Evolutionary conservation across 2,113 vertebrate genomes (phyloP).

Genomic region (Crocuta crocuta): DNA sequence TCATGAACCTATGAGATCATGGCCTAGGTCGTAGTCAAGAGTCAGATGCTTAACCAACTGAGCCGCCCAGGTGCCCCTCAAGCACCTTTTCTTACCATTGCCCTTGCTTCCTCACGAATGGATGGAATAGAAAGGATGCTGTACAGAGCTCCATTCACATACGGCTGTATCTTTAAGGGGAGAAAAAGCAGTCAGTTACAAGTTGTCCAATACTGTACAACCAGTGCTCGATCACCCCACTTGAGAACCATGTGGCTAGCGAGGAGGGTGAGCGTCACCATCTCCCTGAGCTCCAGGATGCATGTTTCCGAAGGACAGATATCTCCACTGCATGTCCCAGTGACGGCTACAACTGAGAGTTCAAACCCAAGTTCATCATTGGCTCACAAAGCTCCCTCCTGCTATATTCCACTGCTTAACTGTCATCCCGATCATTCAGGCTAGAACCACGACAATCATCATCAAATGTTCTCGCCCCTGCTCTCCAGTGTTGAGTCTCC

Average conservation of each 20-base stretch:
- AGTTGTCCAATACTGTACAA: neutral
- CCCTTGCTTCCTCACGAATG: constrained; percentile 94
- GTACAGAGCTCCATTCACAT: constrained; percentile 96
- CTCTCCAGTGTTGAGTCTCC: neutral
- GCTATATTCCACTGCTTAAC: neutral
- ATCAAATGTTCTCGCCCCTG: fast-evolving
- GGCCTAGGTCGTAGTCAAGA: no score
- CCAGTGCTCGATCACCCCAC: neutral
- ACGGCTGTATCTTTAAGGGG: constrained; percentile 91
- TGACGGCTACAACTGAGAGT: neutral
- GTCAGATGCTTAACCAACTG: no score
- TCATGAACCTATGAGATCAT: no score
- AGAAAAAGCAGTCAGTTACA: neutral
- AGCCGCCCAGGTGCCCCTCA: no score
- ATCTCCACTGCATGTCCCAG: neutral
- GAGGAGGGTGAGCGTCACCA: fast-evolving
- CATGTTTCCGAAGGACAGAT: neutral
- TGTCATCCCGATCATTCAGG: neutral
- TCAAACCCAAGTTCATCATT: neutral
- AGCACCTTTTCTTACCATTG: constrained; percentile 91
- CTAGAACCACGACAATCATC: neutral
- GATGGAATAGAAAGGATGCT: constrained; percentile 94
- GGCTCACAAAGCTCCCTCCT: neutral
- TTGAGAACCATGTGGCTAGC: neutral
- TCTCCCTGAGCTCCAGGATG: neutral